Conservation (phyloP, 2,888 invertebrate genomes). For the Meghimatium bilineatum region DNA sequence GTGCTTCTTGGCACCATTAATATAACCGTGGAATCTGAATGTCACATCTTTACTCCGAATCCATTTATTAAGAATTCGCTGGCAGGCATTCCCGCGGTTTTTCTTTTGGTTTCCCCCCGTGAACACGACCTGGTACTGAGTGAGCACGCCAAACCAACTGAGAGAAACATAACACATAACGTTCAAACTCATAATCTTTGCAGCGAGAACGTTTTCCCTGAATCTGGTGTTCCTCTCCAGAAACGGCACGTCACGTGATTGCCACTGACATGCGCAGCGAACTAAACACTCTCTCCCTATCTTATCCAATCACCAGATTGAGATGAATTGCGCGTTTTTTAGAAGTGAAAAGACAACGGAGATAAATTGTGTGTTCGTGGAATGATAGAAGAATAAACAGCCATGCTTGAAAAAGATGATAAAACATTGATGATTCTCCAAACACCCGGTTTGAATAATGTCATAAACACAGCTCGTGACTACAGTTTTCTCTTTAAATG, state of each 20-base stretch:
- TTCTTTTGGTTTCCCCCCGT: background rate
- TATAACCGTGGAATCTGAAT: background rate
- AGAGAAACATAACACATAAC: no score
- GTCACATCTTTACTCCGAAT: background rate
- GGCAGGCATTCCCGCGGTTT: background rate
- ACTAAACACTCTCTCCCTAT: background rate
- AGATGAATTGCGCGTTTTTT: background rate
- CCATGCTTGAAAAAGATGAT: background rate
- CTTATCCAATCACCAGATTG: conserved; percentile 19
- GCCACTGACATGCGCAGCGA: conserved; percentile 20
- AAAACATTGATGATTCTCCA: background rate
- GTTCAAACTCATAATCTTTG: no score
- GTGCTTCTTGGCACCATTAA: background rate
- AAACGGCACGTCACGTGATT: conserved; percentile 21
- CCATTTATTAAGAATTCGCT: background rate
- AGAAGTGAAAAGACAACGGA: background rate
- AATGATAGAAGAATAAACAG: background rate
- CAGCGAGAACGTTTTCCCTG: background rate
- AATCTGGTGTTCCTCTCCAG: background rate
- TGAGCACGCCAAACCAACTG: no score
- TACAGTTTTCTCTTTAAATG: background rate
- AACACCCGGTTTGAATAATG: conserved; percentile 1
- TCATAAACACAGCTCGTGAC: background rate
- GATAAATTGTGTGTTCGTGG: conserved; percentile 1
- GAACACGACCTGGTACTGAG: background rate